Evolutionary conservation across 2,888 invertebrate species (phyloP).

Genomic region (Apamea anceps): DNA sequence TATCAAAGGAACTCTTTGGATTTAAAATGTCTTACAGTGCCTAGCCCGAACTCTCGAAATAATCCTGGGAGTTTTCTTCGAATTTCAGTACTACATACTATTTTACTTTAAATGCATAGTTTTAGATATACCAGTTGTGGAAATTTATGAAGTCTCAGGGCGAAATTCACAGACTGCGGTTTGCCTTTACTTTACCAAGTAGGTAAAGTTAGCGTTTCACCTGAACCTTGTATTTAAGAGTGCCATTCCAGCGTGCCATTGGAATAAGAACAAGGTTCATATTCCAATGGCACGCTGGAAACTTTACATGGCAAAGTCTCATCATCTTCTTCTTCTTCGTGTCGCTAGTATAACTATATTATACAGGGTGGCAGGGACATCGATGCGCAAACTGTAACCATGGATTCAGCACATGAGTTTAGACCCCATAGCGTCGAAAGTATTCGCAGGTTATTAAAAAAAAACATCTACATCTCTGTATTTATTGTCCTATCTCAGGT

Average conservation of each 20-base stretch:
- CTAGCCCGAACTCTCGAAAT: neutral
- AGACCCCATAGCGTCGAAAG: no score
- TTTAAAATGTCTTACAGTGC: neutral
- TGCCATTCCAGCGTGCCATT: no score
- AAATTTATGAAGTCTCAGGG: neutral
- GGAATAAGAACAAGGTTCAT: neutral
- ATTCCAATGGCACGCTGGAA: neutral
- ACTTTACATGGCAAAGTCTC: neutral
- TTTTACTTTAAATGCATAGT: neutral
- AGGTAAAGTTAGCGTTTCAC: neutral
- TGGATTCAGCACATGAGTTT: no score
- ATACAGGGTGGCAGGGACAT: no score
- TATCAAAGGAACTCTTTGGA: conserved; percentile 26
- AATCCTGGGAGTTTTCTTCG: neutral
- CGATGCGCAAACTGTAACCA: no score
- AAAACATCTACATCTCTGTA: no score
- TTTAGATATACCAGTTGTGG: neutral
- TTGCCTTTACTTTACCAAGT: neutral
- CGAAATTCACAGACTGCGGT: neutral
- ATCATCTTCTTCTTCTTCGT: neutral
- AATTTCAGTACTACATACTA: neutral
- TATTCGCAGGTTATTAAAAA: no score
- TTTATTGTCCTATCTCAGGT: no score
- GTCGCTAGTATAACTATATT: no score
- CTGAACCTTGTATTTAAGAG: neutral